These are phyloP conservation scores for Polyommatus icarus DNA, from an alignment of 2,888 invertebrate genomes.

Conservation along the genomic window DNA sequence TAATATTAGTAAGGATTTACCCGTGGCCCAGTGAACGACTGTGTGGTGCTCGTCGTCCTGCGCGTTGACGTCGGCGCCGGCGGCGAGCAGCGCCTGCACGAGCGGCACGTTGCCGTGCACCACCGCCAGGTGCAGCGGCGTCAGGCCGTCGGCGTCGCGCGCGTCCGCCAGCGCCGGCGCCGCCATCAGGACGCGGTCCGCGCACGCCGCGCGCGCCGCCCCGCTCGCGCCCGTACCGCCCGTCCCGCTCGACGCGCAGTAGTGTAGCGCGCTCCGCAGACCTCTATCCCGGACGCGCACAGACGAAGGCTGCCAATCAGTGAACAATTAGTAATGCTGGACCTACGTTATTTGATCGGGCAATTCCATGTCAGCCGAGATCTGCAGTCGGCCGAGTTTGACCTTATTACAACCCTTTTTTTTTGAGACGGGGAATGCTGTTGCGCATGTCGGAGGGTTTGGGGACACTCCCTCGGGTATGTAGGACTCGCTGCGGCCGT, in stretches of 20 bases:
- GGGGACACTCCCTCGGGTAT: too few relatives aligned
- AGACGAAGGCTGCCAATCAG: constrained; percentile 58
- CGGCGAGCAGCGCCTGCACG: constrained; percentile 91
- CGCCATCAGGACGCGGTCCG: constrained; percentile 90
- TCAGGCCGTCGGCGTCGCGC: constrained; percentile 95
- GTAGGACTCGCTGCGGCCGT: too few relatives aligned
- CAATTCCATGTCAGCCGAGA: neutral
- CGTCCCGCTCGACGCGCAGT: constrained; percentile 92
- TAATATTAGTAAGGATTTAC: too few relatives aligned
- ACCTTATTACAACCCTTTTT: neutral
- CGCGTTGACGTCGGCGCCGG: constrained; percentile 93
- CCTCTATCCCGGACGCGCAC: constrained; percentile 89
- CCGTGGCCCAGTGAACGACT: constrained; percentile 98
- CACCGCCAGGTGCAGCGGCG: constrained; percentile 96
- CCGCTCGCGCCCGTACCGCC: constrained; percentile 86
- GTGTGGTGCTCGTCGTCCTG: constrained; percentile 97
- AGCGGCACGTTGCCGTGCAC: constrained; percentile 94
- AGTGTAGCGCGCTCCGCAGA: constrained; percentile 94
- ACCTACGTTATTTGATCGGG: neutral
- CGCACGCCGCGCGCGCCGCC: constrained; percentile 92
- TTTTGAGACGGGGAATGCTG: too few relatives aligned
- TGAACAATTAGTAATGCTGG: neutral
- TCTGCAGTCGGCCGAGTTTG: too few relatives aligned
- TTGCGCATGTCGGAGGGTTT: too few relatives aligned
- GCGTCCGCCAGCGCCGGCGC: constrained; percentile 92